Conservation (phyloP, 1,140 invertebrate genomes). For the Delia radicum region DNA sequence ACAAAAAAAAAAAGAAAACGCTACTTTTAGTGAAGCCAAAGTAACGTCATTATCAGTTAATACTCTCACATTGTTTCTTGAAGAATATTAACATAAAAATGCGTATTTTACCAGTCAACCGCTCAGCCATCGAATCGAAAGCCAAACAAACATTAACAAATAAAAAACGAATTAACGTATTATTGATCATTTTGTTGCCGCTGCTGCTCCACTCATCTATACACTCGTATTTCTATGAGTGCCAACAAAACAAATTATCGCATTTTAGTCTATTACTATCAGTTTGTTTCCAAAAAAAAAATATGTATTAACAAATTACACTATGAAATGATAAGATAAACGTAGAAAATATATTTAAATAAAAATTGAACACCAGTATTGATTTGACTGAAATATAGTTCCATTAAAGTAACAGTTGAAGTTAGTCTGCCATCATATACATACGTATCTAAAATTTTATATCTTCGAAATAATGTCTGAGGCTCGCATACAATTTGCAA, state of each 20-base stretch:
- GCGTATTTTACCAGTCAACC: not conserved
- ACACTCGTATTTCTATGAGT: too few relatives aligned
- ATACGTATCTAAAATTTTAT: not conserved
- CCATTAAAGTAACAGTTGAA: too few relatives aligned
- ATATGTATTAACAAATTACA: too few relatives aligned
- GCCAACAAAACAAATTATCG: slow-evolving; percentile 1
- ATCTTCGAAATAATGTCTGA: not conserved
- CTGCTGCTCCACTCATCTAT: not conserved
- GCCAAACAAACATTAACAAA: not conserved
- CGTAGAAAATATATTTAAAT: too few relatives aligned
- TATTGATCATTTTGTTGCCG: not conserved
- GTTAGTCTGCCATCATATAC: not conserved
- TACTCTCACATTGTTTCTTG: not conserved
- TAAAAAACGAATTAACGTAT: not conserved
- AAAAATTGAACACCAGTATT: too few relatives aligned
- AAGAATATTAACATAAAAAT: not conserved
- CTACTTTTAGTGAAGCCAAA: not conserved
- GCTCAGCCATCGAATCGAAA: not conserved
- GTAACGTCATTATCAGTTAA: not conserved
- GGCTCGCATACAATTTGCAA: slow-evolving; percentile 47
- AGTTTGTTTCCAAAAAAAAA: too few relatives aligned
- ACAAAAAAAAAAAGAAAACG: too few relatives aligned
- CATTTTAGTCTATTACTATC: not conserved
- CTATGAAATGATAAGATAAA: too few relatives aligned
- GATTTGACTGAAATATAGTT: too few relatives aligned